Evolutionary conservation across 2,113 vertebrate genomes (phyloP), one percentile per base, ranked within the genome.

Genomic region (Gymnogyps californianus): DNA sequence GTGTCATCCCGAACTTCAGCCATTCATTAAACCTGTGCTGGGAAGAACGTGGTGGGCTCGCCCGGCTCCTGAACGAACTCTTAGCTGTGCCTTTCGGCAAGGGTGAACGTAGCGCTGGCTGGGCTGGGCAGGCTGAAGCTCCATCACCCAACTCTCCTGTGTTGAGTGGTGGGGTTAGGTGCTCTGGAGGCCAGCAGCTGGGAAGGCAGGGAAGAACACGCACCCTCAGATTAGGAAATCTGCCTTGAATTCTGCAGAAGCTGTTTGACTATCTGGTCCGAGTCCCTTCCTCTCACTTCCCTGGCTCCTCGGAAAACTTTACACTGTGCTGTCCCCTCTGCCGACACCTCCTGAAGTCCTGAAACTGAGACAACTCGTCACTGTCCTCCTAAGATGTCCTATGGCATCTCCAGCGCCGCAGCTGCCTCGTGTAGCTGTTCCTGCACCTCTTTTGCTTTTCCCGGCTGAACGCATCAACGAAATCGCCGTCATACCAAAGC

Each of bases 401-500:
- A 1, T 3, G 40, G 17, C 52, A 32, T 19, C 67, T 75, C n/a
- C 51, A 65, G 78, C 0, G 0, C 70, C 42, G 36, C 29, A 59
- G 15, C 42, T 62, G 49, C 54, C 55, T 47, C 2, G 1, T 26
- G 42, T 9, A 49, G 40, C 57, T 66, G 26, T 54, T 88, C 67
- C 71, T 40, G 49, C 24, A 0, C 36, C 51, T 54, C n/a, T 51
- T 84, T 87, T 34, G 52, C 77, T 75, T 84, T 81, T 67, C 61
- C 58, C 3, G 4, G 11, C 25, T 65, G 44, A 18, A 6, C 4
- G 31, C 16, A 1, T 26, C 22, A 17, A 21, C 2, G 5, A 52
- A 47, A 38, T 54, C 1, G 0, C 29, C 7, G 0, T 44, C 8
- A 1, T 2, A 2, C 19, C 1, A 1, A 25, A 54, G 19, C 31